These are phyloP conservation scores for Chlorocebus sabaeus DNA, from an alignment of 2,113 vertebrate species.

Conservation along the genomic window DNA sequence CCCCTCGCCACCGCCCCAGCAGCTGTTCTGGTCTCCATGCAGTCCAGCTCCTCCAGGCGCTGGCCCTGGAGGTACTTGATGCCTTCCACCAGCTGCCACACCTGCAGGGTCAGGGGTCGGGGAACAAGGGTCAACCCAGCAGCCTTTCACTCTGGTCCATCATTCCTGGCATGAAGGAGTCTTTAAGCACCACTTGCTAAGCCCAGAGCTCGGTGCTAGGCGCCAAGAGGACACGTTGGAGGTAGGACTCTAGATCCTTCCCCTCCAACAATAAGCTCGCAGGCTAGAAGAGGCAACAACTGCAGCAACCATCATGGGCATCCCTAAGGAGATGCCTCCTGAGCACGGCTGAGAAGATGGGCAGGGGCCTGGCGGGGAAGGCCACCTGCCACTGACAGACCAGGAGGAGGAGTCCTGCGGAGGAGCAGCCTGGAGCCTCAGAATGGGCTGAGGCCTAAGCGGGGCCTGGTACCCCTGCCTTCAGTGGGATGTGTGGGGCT, in stretches of 20 bases:
- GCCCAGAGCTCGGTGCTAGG: not conserved
- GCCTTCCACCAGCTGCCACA: conserved; percentile 96
- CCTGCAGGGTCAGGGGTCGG: conserved; percentile 78
- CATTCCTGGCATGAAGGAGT: not conserved
- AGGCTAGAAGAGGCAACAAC: not conserved
- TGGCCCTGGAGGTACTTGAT: conserved; percentile 94
- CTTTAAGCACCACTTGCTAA: not conserved
- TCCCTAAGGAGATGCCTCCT: not conserved
- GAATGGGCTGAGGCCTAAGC: not conserved
- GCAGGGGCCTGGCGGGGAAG: not conserved
- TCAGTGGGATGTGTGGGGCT: not conserved
- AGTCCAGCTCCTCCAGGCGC: conserved; percentile 94
- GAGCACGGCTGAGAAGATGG: not conserved
- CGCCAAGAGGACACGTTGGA: not conserved
- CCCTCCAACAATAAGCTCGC: not conserved
- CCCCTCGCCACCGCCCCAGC: conserved; percentile 92
- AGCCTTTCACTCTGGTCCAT: not conserved
- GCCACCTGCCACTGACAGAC: not conserved
- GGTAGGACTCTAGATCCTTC: not conserved
- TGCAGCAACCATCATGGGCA: not conserved
- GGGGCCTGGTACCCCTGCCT: not conserved
- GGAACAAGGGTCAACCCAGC: not conserved
- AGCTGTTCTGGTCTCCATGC: conserved; percentile 97
- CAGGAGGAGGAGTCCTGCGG: not conserved
- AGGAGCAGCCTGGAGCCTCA: not conserved